These are phyloP conservation scores for Thalassarche chlororhynchos DNA, from an alignment of 2,113 vertebrate species.

Conservation along the genomic window DNA sequence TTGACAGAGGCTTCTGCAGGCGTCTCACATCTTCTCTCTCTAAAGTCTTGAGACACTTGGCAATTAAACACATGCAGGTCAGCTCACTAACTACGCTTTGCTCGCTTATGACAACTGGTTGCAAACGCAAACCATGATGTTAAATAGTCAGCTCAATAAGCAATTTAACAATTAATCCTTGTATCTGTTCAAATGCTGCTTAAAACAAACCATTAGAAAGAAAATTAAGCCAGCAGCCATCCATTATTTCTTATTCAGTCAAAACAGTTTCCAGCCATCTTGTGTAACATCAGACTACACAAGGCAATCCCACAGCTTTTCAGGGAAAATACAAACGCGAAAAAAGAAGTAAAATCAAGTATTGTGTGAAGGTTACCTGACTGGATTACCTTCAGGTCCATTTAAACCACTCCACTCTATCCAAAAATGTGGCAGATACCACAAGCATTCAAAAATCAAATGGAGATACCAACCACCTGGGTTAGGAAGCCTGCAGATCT, in stretches of 20 bases:
- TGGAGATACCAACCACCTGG: no score
- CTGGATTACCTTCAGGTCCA: background rate
- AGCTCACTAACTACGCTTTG: background rate
- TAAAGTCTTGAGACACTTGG: background rate
- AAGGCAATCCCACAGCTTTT: background rate
- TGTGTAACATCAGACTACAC: rapidly evolving
- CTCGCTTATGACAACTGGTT: rapidly evolving
- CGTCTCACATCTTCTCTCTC: background rate
- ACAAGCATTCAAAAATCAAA: background rate
- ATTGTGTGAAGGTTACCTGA: background rate
- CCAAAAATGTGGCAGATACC: background rate
- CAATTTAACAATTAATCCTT: background rate
- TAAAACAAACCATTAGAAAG: background rate
- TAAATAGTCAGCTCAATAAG: background rate
- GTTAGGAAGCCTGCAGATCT: background rate
- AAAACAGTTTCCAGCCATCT: background rate
- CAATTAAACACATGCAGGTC: background rate
- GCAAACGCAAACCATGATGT: background rate
- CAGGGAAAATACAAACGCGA: background rate
- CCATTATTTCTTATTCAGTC: background rate
- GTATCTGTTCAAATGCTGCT: background rate
- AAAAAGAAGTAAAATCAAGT: background rate
- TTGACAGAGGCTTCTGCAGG: background rate
- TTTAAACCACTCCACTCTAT: background rate
- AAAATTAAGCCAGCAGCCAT: background rate